Base-by-base conservation (phyloP, 1,140 invertebrate species). In the Drosophila grimshawi region DNA sequence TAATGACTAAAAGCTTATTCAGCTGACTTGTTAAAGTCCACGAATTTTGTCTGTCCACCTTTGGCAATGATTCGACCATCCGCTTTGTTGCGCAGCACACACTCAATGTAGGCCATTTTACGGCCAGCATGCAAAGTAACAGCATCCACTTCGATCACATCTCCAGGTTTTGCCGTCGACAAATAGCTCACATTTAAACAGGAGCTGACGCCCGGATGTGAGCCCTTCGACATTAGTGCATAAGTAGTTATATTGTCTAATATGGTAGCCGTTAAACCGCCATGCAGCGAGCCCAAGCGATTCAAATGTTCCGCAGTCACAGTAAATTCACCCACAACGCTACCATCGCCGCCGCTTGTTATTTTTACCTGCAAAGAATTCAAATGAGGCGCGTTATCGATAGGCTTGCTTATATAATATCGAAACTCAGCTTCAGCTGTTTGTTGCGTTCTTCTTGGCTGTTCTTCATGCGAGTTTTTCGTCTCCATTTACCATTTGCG, bases 191-290 rank as follows among this genome's bases (percentile, higher is more conserved):
- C 93, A 88, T 95, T 94, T 37, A 97, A 81, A 82, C 97, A 94
- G 5, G 97, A 94, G 19, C 96, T 96, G 88, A 94, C 96, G 45
- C 96, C 96, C 65, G 95, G 93, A 69, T 94, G 92, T 27, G 92
- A 93, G 11, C 94, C 94, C 56, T 94, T 93, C 0, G 96, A 95
- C 80, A 96, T 94, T 2, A 98, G 80, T 2, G 96, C 97, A 90
- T 96, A 95, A 0, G 96, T 96, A 4, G 97, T 98, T 8, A 98
- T 91, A 60, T 94, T 94, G 93, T 99, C 98, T 6, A 98, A 94
- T n/a, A 98, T 90, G 3, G 96, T 96, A 6, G 96, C 95, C 2
- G 96, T 96, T 70, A 97, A 95, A 4, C 97, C 97, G 19, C 97
- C 97, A 93, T 98, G 97, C 4, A 98, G 92, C 0, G 95, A 95